Evolutionary conservation across 2,888 invertebrate genomes (phyloP).

Genomic region (Agonum fuliginosum): DNA sequence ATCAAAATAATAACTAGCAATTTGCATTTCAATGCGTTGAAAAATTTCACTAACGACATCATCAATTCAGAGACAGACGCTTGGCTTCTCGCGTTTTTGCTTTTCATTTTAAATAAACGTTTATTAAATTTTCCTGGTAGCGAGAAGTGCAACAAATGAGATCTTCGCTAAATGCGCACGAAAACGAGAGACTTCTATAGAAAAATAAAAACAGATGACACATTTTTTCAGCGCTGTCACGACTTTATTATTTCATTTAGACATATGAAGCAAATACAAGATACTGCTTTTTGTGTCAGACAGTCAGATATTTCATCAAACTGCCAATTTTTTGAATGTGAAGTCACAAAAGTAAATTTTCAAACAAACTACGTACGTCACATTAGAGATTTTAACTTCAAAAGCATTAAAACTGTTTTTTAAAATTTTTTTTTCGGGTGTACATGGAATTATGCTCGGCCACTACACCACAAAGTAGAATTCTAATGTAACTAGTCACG

Average conservation of each 20-base stretch:
- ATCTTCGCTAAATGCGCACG: not conserved
- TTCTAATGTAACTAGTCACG: too few relatives aligned
- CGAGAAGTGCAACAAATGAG: slow-evolving; percentile 13
- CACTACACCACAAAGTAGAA: too few relatives aligned
- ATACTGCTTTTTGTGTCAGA: too few relatives aligned
- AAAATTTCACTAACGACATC: slow-evolving; percentile 58
- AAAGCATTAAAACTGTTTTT: too few relatives aligned
- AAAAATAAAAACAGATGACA: not conserved
- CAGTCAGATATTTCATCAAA: too few relatives aligned
- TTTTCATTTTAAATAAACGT: slow-evolving; percentile 48
- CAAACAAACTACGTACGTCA: too few relatives aligned
- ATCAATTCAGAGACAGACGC: slow-evolving; percentile 53
- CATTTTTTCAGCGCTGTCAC: not conserved
- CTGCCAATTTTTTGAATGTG: too few relatives aligned
- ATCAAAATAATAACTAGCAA: slow-evolving; percentile 48
- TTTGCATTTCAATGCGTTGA: slow-evolving; percentile 54
- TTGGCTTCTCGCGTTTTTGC: slow-evolving; percentile 37
- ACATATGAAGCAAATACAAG: not conserved
- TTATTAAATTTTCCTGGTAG: slow-evolving; percentile 51
- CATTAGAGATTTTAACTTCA: too few relatives aligned
- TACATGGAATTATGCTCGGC: too few relatives aligned
- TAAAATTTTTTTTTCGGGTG: too few relatives aligned
- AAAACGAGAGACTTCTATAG: not conserved
- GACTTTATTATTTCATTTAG: not conserved
- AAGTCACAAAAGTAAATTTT: too few relatives aligned